Percentiles rank a stretch among this genome's conserved stretches.
Conservation (phyloP, 2,888 invertebrate species). For the Philereme vetulata region DNA sequence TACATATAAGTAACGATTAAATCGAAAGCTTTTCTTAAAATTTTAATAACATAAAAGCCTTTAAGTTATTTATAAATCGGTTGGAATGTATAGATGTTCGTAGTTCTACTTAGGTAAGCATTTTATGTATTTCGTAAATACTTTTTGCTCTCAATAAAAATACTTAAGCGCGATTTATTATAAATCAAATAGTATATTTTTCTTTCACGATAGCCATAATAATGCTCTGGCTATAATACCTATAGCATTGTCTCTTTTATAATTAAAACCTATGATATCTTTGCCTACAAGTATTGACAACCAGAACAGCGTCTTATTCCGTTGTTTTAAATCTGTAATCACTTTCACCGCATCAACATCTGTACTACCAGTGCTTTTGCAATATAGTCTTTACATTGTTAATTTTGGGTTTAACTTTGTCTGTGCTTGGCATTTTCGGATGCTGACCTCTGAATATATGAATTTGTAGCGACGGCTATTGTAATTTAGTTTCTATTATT, state of each 20-base stretch:
- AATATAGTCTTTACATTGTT: constrained; percentile 39
- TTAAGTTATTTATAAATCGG: too few species aligned
- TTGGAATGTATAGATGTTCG: too few species aligned
- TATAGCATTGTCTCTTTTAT: constrained; percentile 53
- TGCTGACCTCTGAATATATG: constrained; percentile 78
- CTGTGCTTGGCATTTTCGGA: constrained; percentile 36
- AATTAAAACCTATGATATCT: constrained; percentile 51
- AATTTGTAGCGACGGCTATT: constrained; percentile 74
- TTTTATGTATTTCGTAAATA: too few species aligned
- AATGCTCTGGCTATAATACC: constrained; percentile 51
- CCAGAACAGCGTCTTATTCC: constrained; percentile 35
- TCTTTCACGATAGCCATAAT: not conserved
- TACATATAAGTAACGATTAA: too few species aligned
- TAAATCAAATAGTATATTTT: too few species aligned
- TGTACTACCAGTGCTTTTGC: constrained; percentile 10
- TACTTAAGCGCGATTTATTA: too few species aligned
- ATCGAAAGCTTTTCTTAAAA: too few species aligned
- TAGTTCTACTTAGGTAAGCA: too few species aligned
- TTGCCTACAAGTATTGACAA: constrained; percentile 25
- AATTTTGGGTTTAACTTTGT: constrained; percentile 41
- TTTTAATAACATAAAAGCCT: too few species aligned
- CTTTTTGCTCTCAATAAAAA: too few species aligned
- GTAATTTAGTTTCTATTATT: constrained; percentile 78
- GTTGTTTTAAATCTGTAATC: constrained; percentile 28
- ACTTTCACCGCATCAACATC: constrained; percentile 6